Evolutionary conservation across 2,888 invertebrate species (phyloP).

Genomic region (Lycophotia porphyrea): DNA sequence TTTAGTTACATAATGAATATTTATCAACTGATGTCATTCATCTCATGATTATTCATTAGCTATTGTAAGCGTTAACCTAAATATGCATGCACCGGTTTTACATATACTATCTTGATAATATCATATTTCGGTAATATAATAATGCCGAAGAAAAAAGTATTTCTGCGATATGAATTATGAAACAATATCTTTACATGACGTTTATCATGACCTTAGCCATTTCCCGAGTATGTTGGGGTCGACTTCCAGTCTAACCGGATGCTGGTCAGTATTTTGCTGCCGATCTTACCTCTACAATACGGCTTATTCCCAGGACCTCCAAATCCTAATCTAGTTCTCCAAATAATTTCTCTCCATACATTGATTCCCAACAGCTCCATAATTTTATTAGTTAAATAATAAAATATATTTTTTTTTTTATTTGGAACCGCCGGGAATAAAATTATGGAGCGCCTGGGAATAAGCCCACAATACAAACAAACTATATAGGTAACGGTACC

Average conservation of each 20-base stretch:
- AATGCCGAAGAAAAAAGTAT: neutral
- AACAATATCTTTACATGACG: neutral
- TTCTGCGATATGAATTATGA: neutral
- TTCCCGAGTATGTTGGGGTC: neutral
- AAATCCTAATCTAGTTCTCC: too few relatives aligned
- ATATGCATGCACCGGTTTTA: constrained; percentile 30
- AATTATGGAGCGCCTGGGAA: too few relatives aligned
- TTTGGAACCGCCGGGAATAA: too few relatives aligned
- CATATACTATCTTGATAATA: constrained; percentile 18
- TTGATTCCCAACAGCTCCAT: too few relatives aligned
- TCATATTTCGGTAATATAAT: constrained; percentile 4
- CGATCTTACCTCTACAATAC: neutral
- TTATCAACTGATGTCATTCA: constrained; percentile 77
- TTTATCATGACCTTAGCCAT: neutral
- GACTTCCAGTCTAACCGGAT: neutral
- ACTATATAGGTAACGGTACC: neutral
- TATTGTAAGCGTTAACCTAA: constrained; percentile 52
- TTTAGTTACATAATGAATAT: constrained; percentile 79
- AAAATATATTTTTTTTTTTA: too few relatives aligned
- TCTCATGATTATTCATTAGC: constrained; percentile 78
- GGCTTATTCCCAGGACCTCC: too few relatives aligned
- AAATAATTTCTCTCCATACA: too few relatives aligned
- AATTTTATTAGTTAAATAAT: too few relatives aligned
- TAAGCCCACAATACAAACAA: too few relatives aligned
- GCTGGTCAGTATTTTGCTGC: neutral